Base-by-base conservation (phyloP, 2,888 invertebrate genomes). In the Parthenolecanium corni region DNA sequence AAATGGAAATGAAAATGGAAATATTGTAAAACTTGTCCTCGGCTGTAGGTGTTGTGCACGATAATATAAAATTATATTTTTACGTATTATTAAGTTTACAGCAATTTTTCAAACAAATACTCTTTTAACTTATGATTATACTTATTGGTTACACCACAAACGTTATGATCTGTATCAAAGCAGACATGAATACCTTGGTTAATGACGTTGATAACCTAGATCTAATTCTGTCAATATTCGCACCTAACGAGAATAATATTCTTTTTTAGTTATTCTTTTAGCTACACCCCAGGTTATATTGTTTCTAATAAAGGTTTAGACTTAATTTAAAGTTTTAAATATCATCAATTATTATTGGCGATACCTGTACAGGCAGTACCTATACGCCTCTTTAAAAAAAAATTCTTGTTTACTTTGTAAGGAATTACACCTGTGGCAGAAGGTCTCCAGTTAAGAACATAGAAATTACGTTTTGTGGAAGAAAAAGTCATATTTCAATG, bases 151-250 rank as follows among this genome's bases (percentile, higher is more conserved):
- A 40, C 21, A 52, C 36, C 20, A 6, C 40, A 40, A 31, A 31
- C 53, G 53, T 40, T 23, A 21, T 49, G 58, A 58, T 58, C 58
- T 47, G 49, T 58, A 58, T 58, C 58, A 36, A 11, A 46, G 38
- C 47, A 58, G 58, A 58, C 58, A 58, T 38, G 49, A 58, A 58
- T 58, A 58, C 58, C 58, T 58, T 58, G 58, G 58, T 46, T 58
- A 58, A 58, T 49, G 58, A 58, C 58, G 58, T 58, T 58, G 58
- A 47, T 58, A 58, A 58, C 58, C 58, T 58, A 58, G 58, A 58
- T 58, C 58, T 58, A 58, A 58, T 58, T 58, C 58, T 49, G 58
- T 58, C 58, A 58, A 47, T 49, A 42, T 58, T 49, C 36, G 58
- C 58, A 58, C 49, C 49, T 36, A 58, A 20, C 49, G 49, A 49